Percentiles rank a stretch among this genome's conserved stretches.
phyloP scores from a whole-genome alignment of 2,113 vertebrate species.

The Silurus glanis region DNA sequence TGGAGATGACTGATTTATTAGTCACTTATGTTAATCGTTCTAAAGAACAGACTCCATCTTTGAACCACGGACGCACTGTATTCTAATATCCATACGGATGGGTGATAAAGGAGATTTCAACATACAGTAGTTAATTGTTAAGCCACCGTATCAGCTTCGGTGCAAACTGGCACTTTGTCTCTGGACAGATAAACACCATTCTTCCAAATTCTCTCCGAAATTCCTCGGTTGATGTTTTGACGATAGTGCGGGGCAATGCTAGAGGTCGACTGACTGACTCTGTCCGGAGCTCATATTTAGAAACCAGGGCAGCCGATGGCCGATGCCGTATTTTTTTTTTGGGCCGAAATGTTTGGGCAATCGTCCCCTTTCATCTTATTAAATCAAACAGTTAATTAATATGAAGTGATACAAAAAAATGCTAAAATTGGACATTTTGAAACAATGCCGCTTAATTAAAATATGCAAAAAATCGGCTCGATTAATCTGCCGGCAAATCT shows the following conservation, averaged over 20 bases:
- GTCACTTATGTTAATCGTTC: constrained; percentile 1
- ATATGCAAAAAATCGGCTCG: no score
- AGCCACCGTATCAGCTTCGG: not conserved
- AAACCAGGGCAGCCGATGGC: no score
- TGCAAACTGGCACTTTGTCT: not conserved
- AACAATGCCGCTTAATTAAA: no score
- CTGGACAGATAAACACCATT: not conserved
- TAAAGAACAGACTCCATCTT: not conserved
- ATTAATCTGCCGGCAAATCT: no score
- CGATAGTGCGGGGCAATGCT: not conserved
- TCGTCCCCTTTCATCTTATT: no score
- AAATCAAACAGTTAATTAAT: no score
- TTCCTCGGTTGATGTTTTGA: not conserved
- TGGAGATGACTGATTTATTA: constrained; percentile 35
- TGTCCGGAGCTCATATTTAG: no score
- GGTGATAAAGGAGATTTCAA: not conserved
- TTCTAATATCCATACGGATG: not conserved
- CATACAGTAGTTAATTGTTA: not conserved
- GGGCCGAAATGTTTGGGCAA: no score
- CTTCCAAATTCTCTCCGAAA: not conserved
- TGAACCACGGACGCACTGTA: not conserved
- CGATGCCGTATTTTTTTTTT: no score
- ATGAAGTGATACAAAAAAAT: no score
- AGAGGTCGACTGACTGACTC: no score
- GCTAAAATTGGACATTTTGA: no score